Conservation (phyloP, 2,888 invertebrate species). For the Eilema depressum region DNA sequence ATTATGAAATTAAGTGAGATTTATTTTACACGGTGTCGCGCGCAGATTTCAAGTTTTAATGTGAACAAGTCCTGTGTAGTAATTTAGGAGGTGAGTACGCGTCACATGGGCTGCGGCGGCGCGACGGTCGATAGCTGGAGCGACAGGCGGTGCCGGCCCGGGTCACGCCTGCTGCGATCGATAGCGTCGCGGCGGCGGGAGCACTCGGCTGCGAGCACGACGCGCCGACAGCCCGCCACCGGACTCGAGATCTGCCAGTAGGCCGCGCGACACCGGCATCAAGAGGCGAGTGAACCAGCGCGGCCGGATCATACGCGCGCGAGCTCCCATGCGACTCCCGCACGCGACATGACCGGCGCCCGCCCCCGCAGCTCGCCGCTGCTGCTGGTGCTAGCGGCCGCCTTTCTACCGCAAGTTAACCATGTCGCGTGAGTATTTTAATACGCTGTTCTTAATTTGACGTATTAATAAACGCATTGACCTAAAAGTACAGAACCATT, state of each 20-base stretch:
- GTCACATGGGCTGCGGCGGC: conserved; percentile 76
- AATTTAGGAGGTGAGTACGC: conserved; percentile 74
- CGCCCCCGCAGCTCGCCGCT: conserved; percentile 88
- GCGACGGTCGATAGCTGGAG: conserved; percentile 79
- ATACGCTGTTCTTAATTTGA: conserved; percentile 23
- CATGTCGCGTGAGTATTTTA: conserved; percentile 88
- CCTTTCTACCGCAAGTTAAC: conserved; percentile 86
- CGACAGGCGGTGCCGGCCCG: conserved; percentile 80
- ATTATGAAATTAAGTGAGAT: conserved; percentile 48
- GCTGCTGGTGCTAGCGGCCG: conserved; percentile 88
- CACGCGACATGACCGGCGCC: conserved; percentile 84
- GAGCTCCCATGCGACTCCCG: conserved; percentile 79
- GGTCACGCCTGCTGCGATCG: conserved; percentile 78
- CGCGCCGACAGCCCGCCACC: conserved; percentile 59
- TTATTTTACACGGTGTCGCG: conserved; percentile 61
- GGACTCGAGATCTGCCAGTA: conserved; percentile 66
- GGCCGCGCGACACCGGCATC: conserved; percentile 71
- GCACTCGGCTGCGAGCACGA: conserved; percentile 62
- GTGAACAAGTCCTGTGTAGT: conserved; percentile 67
- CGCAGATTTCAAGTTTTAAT: conserved; percentile 73
- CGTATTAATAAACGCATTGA: conserved; percentile 28
- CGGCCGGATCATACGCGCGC: conserved; percentile 52
- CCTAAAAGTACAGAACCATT: conserved; percentile 47
- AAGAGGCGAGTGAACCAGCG: conserved; percentile 45
- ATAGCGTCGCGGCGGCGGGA: conserved; percentile 80